Evolutionary conservation across 1,140 invertebrate species (phyloP), one percentile per base, ranked within the genome.

Genomic region (Thaumatotibia leucotreta): DNA sequence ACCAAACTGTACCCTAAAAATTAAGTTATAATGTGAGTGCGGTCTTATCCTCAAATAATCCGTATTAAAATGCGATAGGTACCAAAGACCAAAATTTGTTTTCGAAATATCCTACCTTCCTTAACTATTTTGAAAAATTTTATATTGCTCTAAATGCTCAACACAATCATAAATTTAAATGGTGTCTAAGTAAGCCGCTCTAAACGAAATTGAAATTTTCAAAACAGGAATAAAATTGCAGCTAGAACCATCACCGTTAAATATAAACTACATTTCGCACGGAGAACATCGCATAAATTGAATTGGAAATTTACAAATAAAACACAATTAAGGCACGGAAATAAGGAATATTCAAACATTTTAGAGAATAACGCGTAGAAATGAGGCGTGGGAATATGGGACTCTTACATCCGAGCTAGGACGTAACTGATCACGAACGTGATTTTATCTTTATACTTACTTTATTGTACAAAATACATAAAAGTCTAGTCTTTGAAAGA

Each of bases 301-400:
- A 24, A 54, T 54, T 23, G 50, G 20, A 54, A 23, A 54, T 27
- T 54, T 20, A 45, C n/a, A 58, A 58, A 58, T 27, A 58, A 58
- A 58, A 58, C 24, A 58, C 11, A 58, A n/a, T n/a, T n/a, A n/a
- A 45, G 39, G 39, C 39, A 45, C 5, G 52, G n/a, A 58, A 27
- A 58, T 58, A 27, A 14, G 24, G 24, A 58, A 27, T 58, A 58
- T 58, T 27, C 52, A 58, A 58, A 58, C 52, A 27, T 58, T 58
- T 27, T 58, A 58, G 52, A 58, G 52, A 58, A 58, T 58, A 58
- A 58, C 52, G 52, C 23, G 10, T 10, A 27, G 52, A 58, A 58
- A 58, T 58, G 52, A 58, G 52, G 52, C 23, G 24, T 27, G 52
- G 52, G 52, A 58, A 58, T 58, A 58, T 14, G 52, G 23, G 52